Conservation (phyloP, 1,140 invertebrate genomes). For the Reticulitermes speratus region DNA sequence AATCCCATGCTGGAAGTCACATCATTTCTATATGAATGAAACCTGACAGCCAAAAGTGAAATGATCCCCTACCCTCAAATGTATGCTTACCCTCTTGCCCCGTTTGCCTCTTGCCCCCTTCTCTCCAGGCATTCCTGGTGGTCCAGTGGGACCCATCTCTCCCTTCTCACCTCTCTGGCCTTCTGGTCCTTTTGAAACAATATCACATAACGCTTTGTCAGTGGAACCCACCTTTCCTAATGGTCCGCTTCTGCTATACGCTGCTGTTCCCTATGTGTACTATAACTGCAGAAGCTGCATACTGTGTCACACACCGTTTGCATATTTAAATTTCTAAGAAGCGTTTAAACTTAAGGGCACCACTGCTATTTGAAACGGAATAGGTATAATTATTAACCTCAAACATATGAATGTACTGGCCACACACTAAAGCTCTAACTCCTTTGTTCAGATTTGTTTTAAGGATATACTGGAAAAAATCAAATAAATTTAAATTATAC, state of each 20-base stretch:
- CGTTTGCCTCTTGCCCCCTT: slow-evolving; percentile 78
- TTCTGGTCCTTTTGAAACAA: slow-evolving; percentile 48
- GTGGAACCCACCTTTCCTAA: slow-evolving; percentile 15
- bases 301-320: no score
- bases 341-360: no score
- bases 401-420: no score
- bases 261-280: background rate
- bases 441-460: no score
- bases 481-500: slow-evolving; percentile 19
- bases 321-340: no score
- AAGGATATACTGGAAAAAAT: background rate
- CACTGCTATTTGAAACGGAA: no score
- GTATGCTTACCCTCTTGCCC: slow-evolving; percentile 77
- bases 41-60: background rate
- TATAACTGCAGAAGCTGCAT: no score
- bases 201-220: slow-evolving; percentile 25
- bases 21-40: background rate
- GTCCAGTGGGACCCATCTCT: slow-evolving; percentile 69
- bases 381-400: no score
- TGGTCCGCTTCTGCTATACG: background rate
- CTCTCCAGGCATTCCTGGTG: slow-evolving; percentile 70
- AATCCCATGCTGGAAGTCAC: background rate
- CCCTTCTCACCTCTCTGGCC: slow-evolving; percentile 77
- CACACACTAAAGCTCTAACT: no score
- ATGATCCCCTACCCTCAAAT: background rate